Conservation (phyloP, 1,140 invertebrate genomes). For the Drosophila pallidifrons region DNA sequence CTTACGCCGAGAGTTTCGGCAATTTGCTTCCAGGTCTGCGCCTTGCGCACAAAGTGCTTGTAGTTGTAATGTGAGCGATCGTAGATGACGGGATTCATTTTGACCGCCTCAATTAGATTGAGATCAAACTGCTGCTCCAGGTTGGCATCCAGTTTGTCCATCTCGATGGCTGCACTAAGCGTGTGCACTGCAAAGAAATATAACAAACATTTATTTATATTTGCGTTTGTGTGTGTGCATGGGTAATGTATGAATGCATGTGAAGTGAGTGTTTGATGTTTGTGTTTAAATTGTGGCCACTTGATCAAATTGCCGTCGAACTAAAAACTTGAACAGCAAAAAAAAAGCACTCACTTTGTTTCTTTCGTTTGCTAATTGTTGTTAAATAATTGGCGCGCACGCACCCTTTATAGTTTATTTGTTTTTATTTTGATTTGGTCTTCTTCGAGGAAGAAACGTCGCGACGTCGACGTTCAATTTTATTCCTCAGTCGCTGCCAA, state of each 20-base stretch:
- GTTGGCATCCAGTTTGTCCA: constrained; percentile 82
- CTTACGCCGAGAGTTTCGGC: constrained; percentile 82
- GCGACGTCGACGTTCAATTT: constrained; percentile 80
- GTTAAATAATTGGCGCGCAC: constrained; percentile 77
- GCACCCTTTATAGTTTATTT: constrained; percentile 69
- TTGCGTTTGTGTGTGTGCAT: constrained; percentile 1
- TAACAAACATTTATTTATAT: constrained; percentile 28
- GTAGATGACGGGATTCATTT: constrained; percentile 83
- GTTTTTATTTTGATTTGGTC: constrained; percentile 79
- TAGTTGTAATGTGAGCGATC: constrained; percentile 84
- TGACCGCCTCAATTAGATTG: constrained; percentile 81
- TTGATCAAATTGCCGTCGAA: constrained; percentile 37
- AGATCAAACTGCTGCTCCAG: constrained; percentile 84
- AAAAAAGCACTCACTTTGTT: constrained; percentile 66
- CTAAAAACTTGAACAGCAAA: constrained; percentile 6
- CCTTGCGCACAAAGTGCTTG: constrained; percentile 82
- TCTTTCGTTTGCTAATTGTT: constrained; percentile 77
- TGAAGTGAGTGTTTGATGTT: constrained; percentile 1
- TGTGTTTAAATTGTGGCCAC: constrained; percentile 42
- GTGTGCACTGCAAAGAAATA: constrained; percentile 66
- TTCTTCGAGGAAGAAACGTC: constrained; percentile 70
- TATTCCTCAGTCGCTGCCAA: constrained; percentile 78
- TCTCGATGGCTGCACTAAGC: constrained; percentile 72
- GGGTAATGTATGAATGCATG: constrained; percentile 11
- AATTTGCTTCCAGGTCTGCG: constrained; percentile 83